Conservation (phyloP, 37 sponge, comb jelly and placozoan genomes). For the Petrosia ficiformis region DNA sequence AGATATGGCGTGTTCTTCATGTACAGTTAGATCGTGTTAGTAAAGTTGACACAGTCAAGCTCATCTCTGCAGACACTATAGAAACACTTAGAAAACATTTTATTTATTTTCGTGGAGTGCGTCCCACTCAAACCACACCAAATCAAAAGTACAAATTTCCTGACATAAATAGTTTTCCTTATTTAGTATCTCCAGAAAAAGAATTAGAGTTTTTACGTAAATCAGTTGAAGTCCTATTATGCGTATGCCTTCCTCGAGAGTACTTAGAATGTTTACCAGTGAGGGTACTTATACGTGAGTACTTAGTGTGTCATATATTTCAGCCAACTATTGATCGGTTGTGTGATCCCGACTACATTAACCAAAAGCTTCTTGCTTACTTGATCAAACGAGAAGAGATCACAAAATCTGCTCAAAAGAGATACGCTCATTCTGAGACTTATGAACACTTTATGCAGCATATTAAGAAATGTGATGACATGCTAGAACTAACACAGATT, state of each 20-base stretch:
- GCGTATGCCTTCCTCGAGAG: conserved; percentile 43
- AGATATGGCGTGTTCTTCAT: conserved; percentile 48
- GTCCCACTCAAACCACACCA: neutral
- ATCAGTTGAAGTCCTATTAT: conserved; percentile 66
- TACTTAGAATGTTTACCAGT: conserved; percentile 56
- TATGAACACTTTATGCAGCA: conserved; percentile 83
- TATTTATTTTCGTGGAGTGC: conserved; percentile 12
- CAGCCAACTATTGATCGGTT: conserved; percentile 72
- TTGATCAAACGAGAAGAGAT: conserved; percentile 53
- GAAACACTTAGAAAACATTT: conserved; percentile 39
- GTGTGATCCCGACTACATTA: conserved; percentile 92
- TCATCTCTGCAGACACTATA: conserved; percentile 53
- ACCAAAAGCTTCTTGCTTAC: conserved; percentile 70
- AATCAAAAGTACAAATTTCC: conserved; percentile 33
- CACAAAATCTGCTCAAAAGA: conserved; percentile 35
- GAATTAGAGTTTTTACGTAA: conserved; percentile 75
- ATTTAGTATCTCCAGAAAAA: conserved; percentile 50
- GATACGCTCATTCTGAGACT: conserved; percentile 45
- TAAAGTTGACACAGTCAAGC: conserved; percentile 56
- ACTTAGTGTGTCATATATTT: conserved; percentile 55
- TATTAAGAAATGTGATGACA: conserved; percentile 58
- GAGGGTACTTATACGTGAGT: conserved; percentile 64
- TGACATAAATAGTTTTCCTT: conserved; percentile 44
- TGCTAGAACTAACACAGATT: conserved; percentile 57
- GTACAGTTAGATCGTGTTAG: conserved; percentile 26